These are phyloP conservation scores for Heterodera carotae DNA, from an alignment of 1,140 invertebrate species.

Conservation along the genomic window DNA sequence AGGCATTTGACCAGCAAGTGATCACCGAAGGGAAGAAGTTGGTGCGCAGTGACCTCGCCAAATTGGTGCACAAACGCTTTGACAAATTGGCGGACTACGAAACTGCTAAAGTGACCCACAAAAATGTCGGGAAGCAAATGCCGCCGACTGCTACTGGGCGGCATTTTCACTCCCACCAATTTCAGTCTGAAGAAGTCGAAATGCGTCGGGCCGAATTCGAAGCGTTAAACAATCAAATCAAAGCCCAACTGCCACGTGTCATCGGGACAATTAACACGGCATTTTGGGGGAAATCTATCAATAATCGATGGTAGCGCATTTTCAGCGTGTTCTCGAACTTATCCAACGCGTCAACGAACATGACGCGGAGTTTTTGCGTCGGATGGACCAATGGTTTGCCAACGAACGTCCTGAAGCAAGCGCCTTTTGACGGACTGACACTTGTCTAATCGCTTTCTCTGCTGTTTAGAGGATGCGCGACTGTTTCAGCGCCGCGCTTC, in stretches of 20 bases:
- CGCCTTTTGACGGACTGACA: not conserved
- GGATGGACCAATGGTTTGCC: slow-evolving; percentile 39
- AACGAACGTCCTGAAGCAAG: slow-evolving; percentile 39
- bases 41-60: slow-evolving; percentile 41
- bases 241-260: slow-evolving; percentile 42
- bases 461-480: slow-evolving; percentile 15
- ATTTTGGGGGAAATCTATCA: not conserved
- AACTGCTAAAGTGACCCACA: slow-evolving; percentile 38
- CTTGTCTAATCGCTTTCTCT: not conserved
- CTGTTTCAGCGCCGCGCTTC: slow-evolving; percentile 7
- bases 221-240: slow-evolving; percentile 50
- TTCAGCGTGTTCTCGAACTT: slow-evolving; percentile 35
- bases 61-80: slow-evolving; percentile 56
- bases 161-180: not conserved
- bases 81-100: slow-evolving; percentile 57
- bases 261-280: slow-evolving; percentile 46
- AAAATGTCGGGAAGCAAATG: slow-evolving; percentile 27
- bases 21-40: slow-evolving; percentile 35
- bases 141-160: too few relatives aligned
- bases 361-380: slow-evolving; percentile 31
- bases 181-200: slow-evolving; percentile 46
- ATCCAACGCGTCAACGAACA: slow-evolving; percentile 39
- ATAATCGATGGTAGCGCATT: not conserved
- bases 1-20: slow-evolving; percentile 28
- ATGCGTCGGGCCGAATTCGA: slow-evolving; percentile 45